Conservation (phyloP, 2,888 invertebrate species). For the Ophion slaviceki region DNA sequence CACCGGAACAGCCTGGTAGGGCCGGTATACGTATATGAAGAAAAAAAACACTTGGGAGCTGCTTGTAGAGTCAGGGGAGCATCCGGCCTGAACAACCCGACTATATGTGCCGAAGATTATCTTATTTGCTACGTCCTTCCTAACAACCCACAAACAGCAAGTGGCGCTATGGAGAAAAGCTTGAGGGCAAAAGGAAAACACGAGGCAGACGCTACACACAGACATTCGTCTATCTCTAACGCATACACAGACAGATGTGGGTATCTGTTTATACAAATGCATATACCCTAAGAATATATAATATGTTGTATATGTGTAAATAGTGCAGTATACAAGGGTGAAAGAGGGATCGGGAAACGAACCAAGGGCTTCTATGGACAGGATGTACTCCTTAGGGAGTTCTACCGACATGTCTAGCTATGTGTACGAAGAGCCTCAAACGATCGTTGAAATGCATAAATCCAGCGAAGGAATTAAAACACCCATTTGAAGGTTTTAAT, state of each 20-base stretch:
- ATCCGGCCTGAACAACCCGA: slow-evolving; percentile 77
- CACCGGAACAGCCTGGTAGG: slow-evolving; percentile 8
- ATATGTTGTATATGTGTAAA: background rate
- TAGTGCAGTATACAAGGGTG: slow-evolving; percentile 16
- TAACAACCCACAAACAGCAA: slow-evolving; percentile 80
- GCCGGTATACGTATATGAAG: slow-evolving; percentile 8
- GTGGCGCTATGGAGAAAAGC: slow-evolving; percentile 40
- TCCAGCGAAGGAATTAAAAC: slow-evolving; percentile 43
- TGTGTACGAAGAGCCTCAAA: slow-evolving; percentile 23
- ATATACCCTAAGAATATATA: background rate
- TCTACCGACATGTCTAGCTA: slow-evolving; percentile 53
- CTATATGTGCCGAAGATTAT: slow-evolving; percentile 81
- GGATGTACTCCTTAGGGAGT: slow-evolving; percentile 68
- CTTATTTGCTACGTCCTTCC: slow-evolving; percentile 81
- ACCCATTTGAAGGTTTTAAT: background rate
- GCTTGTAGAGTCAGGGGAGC: slow-evolving; percentile 79
- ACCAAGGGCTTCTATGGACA: slow-evolving; percentile 14
- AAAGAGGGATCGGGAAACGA: slow-evolving; percentile 13
- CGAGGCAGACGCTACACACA: slow-evolving; percentile 1
- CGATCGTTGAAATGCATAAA: slow-evolving; percentile 46
- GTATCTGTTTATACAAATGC: background rate
- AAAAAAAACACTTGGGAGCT: slow-evolving; percentile 55
- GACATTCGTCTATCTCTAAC: background rate
- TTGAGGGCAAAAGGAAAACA: slow-evolving; percentile 20
- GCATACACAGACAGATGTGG: background rate